Evolutionary conservation across 2,113 vertebrate species (phyloP).

Genomic region (Pogonocichla stellata): DNA sequence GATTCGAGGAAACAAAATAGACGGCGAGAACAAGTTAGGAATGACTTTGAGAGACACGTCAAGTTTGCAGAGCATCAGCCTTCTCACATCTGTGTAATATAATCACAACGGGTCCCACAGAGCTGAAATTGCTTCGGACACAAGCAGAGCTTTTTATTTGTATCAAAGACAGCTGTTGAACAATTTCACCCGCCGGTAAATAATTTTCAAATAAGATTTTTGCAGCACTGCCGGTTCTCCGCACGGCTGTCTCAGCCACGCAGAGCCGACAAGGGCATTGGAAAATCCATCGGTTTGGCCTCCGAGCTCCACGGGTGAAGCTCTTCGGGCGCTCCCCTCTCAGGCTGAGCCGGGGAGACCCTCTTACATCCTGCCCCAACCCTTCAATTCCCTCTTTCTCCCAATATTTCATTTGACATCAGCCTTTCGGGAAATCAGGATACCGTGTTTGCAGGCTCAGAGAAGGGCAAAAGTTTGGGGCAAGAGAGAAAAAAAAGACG

Average conservation of each 20-base stretch:
- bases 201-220: conserved; percentile 7
- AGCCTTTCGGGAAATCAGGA: not conserved
- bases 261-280: not conserved
- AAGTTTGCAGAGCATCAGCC: conserved; percentile 39
- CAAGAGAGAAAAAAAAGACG: not conserved
- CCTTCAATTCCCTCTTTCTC: not conserved
- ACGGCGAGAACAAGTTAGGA: conserved; percentile 9
- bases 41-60: conserved; percentile 27
- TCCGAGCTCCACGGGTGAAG: not conserved
- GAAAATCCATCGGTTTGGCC: not conserved
- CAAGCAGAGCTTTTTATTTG: conserved; percentile 16
- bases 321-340: not conserved
- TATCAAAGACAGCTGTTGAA: conserved; percentile 39
- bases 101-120: conserved; percentile 19
- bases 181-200: conserved; percentile 26
- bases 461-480: not conserved
- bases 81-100: not conserved
- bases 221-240: not conserved
- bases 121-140: conserved; percentile 10
- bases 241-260: not conserved
- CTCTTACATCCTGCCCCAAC: not conserved
- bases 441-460: not conserved
- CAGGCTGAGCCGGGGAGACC: not conserved
- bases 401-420: not conserved
- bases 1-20: not conserved